A percentile compares a stretch with the other conserved stretches of the same genome.
Conservation (phyloP, 2,888 invertebrate genomes). For the Neoitamus cyanurus region DNA sequence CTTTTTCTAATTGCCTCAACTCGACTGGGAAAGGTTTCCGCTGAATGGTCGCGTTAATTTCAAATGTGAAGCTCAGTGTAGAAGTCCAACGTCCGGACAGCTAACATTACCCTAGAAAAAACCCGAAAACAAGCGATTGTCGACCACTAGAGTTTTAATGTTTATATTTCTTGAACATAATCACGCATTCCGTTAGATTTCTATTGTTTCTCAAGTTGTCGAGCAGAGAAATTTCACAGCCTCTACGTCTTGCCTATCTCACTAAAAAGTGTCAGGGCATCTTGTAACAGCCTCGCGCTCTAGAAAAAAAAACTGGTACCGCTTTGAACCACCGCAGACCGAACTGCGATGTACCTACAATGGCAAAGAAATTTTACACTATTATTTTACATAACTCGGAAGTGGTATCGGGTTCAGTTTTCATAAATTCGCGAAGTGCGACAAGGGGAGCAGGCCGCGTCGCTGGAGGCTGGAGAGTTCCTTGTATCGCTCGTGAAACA, state of each 20-base stretch:
- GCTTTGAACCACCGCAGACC: not conserved
- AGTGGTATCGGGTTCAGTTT: not conserved
- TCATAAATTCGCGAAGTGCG: not conserved
- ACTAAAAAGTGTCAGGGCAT: not conserved
- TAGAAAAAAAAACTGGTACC: not conserved
- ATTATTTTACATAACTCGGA: constrained; percentile 1
- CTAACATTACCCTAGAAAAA: not conserved
- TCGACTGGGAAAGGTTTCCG: not conserved
- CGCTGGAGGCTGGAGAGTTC: not conserved
- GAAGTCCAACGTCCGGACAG: not conserved
- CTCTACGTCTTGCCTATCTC: not conserved
- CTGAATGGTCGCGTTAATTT: not conserved
- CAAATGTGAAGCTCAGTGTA: not conserved
- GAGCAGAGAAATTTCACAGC: not conserved
- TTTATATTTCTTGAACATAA: not conserved
- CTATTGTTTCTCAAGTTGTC: not conserved
- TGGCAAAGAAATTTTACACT: not conserved
- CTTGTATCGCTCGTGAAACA: not conserved
- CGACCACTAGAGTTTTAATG: not conserved
- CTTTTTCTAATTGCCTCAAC: not conserved
- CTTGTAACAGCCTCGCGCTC: not conserved
- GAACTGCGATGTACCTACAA: not conserved
- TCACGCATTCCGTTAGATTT: not conserved
- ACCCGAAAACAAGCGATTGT: not conserved
- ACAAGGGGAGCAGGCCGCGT: not conserved